These are phyloP conservation scores for Anser cygnoides DNA, from an alignment of 2,113 vertebrate genomes.

Conservation along the genomic window DNA sequence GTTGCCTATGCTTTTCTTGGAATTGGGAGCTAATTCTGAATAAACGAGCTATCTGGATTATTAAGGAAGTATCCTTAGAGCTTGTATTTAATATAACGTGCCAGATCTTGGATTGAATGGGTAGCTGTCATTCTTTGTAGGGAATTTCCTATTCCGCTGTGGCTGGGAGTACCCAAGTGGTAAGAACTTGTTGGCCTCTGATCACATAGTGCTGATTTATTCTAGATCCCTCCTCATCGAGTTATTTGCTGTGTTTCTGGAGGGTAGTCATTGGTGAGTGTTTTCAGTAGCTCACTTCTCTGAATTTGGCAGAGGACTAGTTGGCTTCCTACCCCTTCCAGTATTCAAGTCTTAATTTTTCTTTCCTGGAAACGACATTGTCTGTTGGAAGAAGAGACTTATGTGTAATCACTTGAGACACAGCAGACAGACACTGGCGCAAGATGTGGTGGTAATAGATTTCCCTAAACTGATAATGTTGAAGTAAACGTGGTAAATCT, in stretches of 20 bases:
- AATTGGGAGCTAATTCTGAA: not conserved
- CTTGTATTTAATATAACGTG: not conserved
- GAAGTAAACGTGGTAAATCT: not conserved
- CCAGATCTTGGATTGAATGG: not conserved
- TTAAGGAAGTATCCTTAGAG: not conserved
- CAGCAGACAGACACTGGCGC: not conserved
- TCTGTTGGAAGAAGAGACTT: not conserved
- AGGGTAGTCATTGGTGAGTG: not conserved
- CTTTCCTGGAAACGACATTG: not conserved
- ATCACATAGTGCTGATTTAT: not conserved
- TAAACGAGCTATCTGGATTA: not conserved
- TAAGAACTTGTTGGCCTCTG: slow-evolving; percentile 48
- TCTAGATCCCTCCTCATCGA: not conserved
- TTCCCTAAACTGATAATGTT: not conserved
- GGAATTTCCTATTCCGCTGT: slow-evolving; percentile 47
- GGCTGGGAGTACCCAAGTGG: slow-evolving; percentile 36
- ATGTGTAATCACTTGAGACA: not conserved
- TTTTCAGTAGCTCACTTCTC: not conserved
- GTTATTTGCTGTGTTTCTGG: slow-evolving; percentile 40
- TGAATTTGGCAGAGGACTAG: not conserved
- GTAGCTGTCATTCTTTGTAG: slow-evolving; percentile 57
- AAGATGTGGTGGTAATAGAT: not conserved
- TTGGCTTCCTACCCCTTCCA: not conserved
- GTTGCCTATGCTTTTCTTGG: not conserved
- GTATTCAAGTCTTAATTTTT: not conserved